Percentiles rank a stretch among this genome's conserved stretches.
Evolutionary conservation across 2,888 invertebrate species (phyloP).

Genomic region (Tromatobia lineatoria): DNA sequence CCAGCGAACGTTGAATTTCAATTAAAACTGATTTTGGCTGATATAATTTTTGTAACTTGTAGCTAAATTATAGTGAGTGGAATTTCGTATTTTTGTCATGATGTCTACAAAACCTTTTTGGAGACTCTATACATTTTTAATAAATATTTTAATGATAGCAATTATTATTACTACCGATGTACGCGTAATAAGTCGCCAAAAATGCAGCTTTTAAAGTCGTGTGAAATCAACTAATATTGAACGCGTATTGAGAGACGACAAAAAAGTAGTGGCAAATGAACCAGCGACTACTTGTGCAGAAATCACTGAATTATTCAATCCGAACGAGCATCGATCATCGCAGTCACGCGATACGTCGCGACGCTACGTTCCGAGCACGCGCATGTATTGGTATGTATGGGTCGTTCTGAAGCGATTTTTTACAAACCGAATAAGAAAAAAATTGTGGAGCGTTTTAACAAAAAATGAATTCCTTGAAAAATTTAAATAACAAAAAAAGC

Average conservation of each 20-base stretch:
- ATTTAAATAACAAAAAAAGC: too few relatives aligned
- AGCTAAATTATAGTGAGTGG: background rate
- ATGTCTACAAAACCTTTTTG: too few relatives aligned
- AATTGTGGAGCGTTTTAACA: too few relatives aligned
- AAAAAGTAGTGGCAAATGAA: conserved; percentile 33
- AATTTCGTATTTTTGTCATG: background rate
- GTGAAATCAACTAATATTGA: background rate
- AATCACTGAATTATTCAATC: conserved; percentile 81
- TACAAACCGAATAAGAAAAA: too few relatives aligned
- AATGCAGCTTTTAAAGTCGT: background rate
- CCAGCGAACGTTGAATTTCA: background rate
- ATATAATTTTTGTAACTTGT: background rate
- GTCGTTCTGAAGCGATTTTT: too few relatives aligned
- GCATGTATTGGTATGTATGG: conserved; percentile 2
- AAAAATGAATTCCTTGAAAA: too few relatives aligned
- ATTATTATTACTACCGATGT: background rate
- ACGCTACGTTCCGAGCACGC: conserved; percentile 37
- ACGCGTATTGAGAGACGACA: conserved; percentile 3
- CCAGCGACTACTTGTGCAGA: conserved; percentile 70
- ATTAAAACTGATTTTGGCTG: background rate
- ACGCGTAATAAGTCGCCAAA: background rate
- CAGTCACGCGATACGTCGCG: conserved; percentile 78
- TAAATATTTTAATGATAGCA: background rate
- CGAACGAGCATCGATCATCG: conserved; percentile 77
- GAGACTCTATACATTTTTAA: background rate